A percentile compares a stretch with the other conserved stretches of the same genome.
Evolutionary conservation across 2,113 vertebrate species (phyloP).

Genomic region (Pongo abelii): DNA sequence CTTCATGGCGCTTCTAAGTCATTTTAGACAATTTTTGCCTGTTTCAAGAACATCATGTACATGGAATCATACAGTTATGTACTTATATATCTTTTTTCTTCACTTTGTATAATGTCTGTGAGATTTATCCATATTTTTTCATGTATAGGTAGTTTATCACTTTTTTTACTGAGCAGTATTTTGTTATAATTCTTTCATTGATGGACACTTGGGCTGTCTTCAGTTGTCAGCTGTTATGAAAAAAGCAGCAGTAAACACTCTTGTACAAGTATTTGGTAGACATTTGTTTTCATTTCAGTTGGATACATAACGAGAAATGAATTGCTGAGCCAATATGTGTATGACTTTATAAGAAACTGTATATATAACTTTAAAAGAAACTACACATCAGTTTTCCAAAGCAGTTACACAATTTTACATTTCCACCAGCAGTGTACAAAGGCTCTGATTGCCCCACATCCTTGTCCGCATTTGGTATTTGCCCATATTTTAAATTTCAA

Average conservation of each 20-base stretch:
- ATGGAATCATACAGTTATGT: neutral
- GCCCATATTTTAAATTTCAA: neutral
- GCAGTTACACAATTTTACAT: neutral
- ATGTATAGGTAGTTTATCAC: neutral
- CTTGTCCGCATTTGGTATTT: neutral
- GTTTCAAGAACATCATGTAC: neutral
- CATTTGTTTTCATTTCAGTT: slow-evolving; percentile 44
- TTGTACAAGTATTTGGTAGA: neutral
- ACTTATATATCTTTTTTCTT: neutral
- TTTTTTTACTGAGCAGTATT: neutral
- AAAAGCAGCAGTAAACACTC: neutral
- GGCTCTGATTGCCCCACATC: neutral
- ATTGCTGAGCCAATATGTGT: neutral
- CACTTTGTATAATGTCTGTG: neutral
- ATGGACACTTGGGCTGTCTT: neutral
- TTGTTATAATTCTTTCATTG: slow-evolving; percentile 25
- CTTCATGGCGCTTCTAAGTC: neutral
- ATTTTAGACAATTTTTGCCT: neutral
- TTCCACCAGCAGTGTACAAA: neutral
- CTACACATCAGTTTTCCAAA: neutral
- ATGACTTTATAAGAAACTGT: neutral
- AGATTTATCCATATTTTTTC: neutral
- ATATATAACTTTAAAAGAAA: neutral
- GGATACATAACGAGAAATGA: neutral
- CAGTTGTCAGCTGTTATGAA: neutral